phyloP scores from a whole-genome alignment of 2,888 invertebrate species.

The Drosophila lacicola region DNA sequence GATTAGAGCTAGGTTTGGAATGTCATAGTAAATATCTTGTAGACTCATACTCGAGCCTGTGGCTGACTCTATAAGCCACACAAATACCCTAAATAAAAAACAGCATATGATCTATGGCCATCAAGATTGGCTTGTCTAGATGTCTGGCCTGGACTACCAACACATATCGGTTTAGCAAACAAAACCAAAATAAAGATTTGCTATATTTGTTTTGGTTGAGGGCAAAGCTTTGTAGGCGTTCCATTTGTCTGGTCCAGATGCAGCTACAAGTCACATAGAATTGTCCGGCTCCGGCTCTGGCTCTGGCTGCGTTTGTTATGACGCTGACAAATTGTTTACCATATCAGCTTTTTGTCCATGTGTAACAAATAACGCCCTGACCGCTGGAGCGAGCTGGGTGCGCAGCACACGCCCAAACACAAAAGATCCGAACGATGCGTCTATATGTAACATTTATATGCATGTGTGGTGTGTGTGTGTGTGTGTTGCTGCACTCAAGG shows the following conservation, averaged over 20 bases:
- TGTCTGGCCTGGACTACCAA: constrained; percentile 42
- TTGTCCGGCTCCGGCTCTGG: constrained; percentile 21
- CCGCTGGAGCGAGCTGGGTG: constrained; percentile 32
- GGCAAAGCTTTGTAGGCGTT: constrained; percentile 54
- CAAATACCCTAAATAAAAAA: constrained; percentile 7
- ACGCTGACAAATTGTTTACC: constrained; percentile 79
- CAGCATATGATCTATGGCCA: constrained; percentile 49
- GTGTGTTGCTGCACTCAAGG: constrained; percentile 75
- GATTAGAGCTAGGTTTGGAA: too few species aligned
- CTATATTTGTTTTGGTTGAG: constrained; percentile 55
- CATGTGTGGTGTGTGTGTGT: constrained; percentile 23
- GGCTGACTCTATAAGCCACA: constrained; percentile 1
- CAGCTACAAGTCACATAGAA: constrained; percentile 19
- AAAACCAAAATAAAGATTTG: constrained; percentile 49
- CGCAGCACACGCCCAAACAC: constrained; percentile 68
- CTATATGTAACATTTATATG: constrained; percentile 37
- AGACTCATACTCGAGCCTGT: too few species aligned
- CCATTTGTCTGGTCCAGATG: constrained; percentile 50
- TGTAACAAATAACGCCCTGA: constrained; percentile 71
- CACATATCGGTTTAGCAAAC: constrained; percentile 29
- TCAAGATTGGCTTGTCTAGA: constrained; percentile 61
- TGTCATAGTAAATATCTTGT: too few species aligned
- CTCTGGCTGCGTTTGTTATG: constrained; percentile 51
- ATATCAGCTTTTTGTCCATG: constrained; percentile 76
- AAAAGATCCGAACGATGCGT: constrained; percentile 43